Base-by-base conservation (phyloP, 2,113 vertebrate genomes). In the Leptodactylus fuscus region DNA sequence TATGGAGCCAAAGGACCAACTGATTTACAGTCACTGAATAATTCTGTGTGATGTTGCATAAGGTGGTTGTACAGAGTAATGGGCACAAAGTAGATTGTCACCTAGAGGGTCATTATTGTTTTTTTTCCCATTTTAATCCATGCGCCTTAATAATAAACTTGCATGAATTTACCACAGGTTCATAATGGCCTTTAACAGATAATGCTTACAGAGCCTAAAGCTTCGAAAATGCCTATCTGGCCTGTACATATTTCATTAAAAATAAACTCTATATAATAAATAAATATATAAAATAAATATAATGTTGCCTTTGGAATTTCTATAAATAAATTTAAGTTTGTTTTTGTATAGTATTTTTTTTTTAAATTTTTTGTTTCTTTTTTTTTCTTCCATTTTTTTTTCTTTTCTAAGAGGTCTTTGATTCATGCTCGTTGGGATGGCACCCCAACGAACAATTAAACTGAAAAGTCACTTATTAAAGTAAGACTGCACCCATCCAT, bases 211-310 rank as follows among this genome's bases (percentile, higher is more conserved):
- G 92, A 95, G 93, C 94, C 94, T 95, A 94, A 95, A 95, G 93
- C 94, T 95, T 95, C 93, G 93, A 94, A 94, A 94, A 95, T 94
- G 94, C 95, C 95, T 95, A 96, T 94, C 93, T 93, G 95, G 95
- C 94, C 95, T 96, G 94, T 96, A 96, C 95, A 95, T 93, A 94
- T 94, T 95, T 95, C 94, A 96, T 96, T 96, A 96, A 96, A 96
- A 96, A 96, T 96, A 96, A 96, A 96, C 94, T 96, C 94, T 96
- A 95, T 96, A 95, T 95, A 96, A 96, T 95, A 96, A 96, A 96
- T 95, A 95, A 95, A 95, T 95, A 95, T 95, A 95, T 95, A 95
- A 95, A 95, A 95, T 95, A 95, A 95, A 95, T 95, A 95, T 95
- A 95, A 95, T 95, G 95, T 95, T 93, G 94, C 94, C 94, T 95